Percentiles rank a stretch among this genome's conserved stretches.
Conservation (phyloP, 1,140 invertebrate species). For the Homalodisca vitripennis region DNA sequence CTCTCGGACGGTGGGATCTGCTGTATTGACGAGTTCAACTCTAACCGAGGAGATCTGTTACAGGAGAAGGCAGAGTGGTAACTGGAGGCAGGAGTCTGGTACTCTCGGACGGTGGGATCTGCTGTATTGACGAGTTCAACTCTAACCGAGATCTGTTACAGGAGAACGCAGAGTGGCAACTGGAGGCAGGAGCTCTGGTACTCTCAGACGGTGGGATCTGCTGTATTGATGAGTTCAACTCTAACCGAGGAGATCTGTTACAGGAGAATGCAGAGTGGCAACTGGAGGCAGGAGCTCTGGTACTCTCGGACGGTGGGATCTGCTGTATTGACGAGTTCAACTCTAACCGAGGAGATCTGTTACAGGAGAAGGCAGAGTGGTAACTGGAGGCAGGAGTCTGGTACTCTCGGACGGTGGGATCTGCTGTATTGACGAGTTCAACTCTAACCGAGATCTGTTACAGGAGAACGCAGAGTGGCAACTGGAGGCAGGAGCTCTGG, state of each 20-base stretch:
- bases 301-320: too few species aligned
- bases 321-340: too few species aligned
- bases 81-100: conserved; percentile 85
- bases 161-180: conserved; percentile 81
- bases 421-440: conserved; percentile 93
- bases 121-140: conserved; percentile 92
- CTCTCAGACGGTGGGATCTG: conserved; percentile 85
- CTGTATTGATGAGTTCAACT: conserved; percentile 91
- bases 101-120: conserved; percentile 82
- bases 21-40: too few species aligned
- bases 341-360: too few species aligned
- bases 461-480: conserved; percentile 83
- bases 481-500: conserved; percentile 81
- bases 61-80: conserved; percentile 83
- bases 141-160: conserved; percentile 60
- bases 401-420: conserved; percentile 84
- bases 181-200: conserved; percentile 84
- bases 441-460: conserved; percentile 60
- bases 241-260: conserved; percentile 67
- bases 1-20: too few species aligned
- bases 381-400: conserved; percentile 84
- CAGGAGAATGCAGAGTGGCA: conserved; percentile 83
- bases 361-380: conserved; percentile 78
- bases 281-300: conserved; percentile 81
- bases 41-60: too few species aligned